Percentiles rank a stretch among this genome's conserved stretches.
Evolutionary conservation across 2,888 invertebrate genomes (phyloP).

Genomic region (Rhagonycha fulva): DNA sequence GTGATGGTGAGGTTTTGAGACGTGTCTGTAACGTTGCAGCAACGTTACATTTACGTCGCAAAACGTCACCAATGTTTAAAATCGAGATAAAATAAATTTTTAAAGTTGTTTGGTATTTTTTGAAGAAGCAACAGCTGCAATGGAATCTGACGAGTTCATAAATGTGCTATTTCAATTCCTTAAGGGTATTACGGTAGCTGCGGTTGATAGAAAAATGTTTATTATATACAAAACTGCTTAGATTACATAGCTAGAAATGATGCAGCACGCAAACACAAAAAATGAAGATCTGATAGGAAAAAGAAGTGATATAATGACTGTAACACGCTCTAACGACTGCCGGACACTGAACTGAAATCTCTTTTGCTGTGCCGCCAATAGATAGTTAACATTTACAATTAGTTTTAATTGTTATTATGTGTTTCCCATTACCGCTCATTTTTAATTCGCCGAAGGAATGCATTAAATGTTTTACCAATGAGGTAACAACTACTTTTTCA

Average conservation of each 20-base stretch:
- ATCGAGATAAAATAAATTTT: not conserved
- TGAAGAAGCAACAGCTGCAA: not conserved
- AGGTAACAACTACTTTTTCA: constrained; percentile 17
- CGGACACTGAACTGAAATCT: constrained; percentile 30
- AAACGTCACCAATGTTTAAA: not conserved
- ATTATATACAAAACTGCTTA: constrained; percentile 24
- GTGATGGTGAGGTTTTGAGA: not conserved
- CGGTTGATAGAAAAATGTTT: constrained; percentile 21
- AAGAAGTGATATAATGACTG: constrained; percentile 32
- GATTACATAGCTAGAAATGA: constrained; percentile 20
- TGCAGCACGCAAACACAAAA: constrained; percentile 6
- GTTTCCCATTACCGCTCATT: constrained; percentile 30
- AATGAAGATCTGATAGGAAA: not conserved
- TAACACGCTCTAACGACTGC: constrained; percentile 30
- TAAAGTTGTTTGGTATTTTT: not conserved
- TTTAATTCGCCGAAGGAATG: constrained; percentile 27
- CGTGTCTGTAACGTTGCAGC: not conserved
- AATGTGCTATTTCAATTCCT: constrained; percentile 3
- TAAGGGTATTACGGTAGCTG: constrained; percentile 27
- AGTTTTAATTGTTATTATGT: constrained; percentile 30
- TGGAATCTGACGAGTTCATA: not conserved
- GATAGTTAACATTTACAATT: constrained; percentile 31
- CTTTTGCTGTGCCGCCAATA: constrained; percentile 30
- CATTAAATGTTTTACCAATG: constrained; percentile 17
- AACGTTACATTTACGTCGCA: not conserved